These are phyloP conservation scores for Tenthredo distinguenda DNA, from an alignment of 2,888 invertebrate species.

Conservation along the genomic window DNA sequence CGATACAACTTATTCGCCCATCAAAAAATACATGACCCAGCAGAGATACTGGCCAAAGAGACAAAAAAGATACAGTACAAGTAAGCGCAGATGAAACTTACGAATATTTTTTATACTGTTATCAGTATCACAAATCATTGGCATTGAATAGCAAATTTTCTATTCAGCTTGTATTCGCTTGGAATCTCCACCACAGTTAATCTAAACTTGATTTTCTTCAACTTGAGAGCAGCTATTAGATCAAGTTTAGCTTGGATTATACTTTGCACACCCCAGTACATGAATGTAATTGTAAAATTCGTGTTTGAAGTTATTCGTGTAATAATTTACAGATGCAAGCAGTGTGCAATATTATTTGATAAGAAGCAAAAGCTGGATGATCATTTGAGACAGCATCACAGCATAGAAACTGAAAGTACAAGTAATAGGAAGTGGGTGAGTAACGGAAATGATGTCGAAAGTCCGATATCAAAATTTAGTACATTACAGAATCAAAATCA, in stretches of 20 bases:
- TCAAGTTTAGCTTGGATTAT: background rate
- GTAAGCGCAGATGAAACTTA: constrained; percentile 56
- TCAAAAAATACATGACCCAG: constrained; percentile 71
- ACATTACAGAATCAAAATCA: constrained; percentile 6
- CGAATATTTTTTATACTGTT: background rate
- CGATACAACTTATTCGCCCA: constrained; percentile 75
- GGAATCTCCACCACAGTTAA: background rate
- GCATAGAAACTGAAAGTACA: constrained; percentile 5
- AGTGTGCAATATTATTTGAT: constrained; percentile 61
- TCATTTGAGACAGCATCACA: constrained; percentile 59
- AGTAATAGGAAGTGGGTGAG: constrained; percentile 48
- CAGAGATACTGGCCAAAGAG: constrained; percentile 60
- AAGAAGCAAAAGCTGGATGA: constrained; percentile 62
- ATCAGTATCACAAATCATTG: background rate
- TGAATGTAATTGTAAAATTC: background rate
- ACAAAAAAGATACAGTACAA: constrained; percentile 61
- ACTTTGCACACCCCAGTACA: background rate
- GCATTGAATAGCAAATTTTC: background rate
- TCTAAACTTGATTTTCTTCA: background rate
- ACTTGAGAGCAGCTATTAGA: background rate
- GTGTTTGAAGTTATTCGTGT: background rate
- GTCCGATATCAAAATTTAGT: constrained; percentile 36
- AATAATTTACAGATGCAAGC: constrained; percentile 60
- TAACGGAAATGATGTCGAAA: constrained; percentile 47
- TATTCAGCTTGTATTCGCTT: background rate